Percentiles rank a stretch among this genome's conserved stretches.
Evolutionary conservation across 2,797 vertebrate species (phyloP).

Genomic region (Micromesistius poutassou): DNA sequence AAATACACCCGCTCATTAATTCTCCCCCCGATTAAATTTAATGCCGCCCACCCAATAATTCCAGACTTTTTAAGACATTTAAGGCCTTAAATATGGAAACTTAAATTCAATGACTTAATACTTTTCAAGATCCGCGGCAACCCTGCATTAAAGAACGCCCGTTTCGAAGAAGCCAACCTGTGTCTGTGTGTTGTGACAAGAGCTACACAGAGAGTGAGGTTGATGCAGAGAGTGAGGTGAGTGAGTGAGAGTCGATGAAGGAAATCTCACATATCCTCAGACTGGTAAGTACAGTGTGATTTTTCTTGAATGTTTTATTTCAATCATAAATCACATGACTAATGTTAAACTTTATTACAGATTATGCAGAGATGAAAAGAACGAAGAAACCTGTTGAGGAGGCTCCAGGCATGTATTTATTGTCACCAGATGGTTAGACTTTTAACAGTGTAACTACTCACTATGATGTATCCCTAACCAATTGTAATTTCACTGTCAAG

Average conservation of each 20-base stretch:
- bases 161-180: no score
- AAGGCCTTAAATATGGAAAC: no score
- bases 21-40: no score
- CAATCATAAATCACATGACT: not conserved
- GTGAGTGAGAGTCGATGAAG: conserved; percentile 1
- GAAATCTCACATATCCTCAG: not conserved
- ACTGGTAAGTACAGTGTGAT: conserved; percentile 3
- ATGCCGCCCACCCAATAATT: no score
- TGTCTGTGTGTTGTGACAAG: no score
- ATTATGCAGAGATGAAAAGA: conserved; percentile 1
- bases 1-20: no score
- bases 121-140: no score
- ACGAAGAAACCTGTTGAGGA: not conserved
- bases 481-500: conserved; percentile 1
- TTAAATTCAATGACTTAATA: no score
- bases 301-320: not conserved
- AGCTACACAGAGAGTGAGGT: no score
- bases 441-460: not conserved
- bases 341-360: conserved; percentile 4
- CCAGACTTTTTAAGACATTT: no score
- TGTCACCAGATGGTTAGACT: conserved; percentile 1
- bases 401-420: not conserved
- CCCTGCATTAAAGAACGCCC: no score
- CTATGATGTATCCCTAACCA: conserved; percentile 3
- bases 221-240: not conserved